Conservation (phyloP, 2,888 invertebrate species). For the Tenodera sinensis region DNA sequence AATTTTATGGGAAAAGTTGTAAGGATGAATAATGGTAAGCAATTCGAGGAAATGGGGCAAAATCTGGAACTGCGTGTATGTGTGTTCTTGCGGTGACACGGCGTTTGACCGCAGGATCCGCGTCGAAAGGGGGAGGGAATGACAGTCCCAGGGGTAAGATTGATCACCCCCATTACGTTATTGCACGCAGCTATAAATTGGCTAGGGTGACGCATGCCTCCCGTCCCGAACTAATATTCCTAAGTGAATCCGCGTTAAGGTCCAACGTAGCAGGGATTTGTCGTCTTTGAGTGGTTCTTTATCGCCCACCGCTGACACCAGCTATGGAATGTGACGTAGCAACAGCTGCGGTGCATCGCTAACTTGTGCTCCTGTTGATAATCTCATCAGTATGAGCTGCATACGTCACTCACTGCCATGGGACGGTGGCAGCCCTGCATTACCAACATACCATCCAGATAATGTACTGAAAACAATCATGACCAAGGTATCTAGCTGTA, state of each 20-base stretch:
- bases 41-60: neutral
- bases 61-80: neutral
- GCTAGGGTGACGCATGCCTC: neutral
- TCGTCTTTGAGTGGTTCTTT: neutral
- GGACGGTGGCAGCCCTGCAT: no score
- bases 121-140: neutral
- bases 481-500: no score
- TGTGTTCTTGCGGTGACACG: neutral
- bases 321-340: neutral
- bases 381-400: no score
- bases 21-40: neutral
- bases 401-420: no score
- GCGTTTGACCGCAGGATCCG: neutral
- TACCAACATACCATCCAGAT: no score
- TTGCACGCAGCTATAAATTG: neutral
- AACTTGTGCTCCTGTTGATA: neutral
- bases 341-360: neutral
- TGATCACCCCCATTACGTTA: neutral
- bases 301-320: neutral
- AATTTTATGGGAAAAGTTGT: neutral
- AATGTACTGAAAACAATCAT: no score
- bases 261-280: neutral
- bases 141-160: neutral
- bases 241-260: neutral
- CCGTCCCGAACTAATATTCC: neutral